Conservation (phyloP, 2,888 invertebrate species). For the Iselma pallidipennis region DNA sequence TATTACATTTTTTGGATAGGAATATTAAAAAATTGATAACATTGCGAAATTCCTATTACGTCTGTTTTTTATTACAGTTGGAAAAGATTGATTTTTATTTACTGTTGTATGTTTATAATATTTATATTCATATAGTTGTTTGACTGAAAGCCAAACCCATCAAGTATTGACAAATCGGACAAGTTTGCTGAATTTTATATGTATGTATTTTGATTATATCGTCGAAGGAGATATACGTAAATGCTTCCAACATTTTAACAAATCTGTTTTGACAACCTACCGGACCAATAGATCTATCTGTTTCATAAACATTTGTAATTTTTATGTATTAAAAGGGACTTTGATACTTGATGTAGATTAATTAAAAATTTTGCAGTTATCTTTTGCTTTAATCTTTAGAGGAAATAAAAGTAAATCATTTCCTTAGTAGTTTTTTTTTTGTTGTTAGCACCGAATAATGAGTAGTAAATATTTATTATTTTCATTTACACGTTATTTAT, state of each 20-base stretch:
- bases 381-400: too few relatives aligned
- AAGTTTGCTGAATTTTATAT: neutral
- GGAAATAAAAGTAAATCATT: neutral
- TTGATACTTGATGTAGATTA: too few relatives aligned
- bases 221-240: neutral
- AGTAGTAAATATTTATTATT: neutral
- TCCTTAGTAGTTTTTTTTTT: neutral
- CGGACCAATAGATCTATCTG: neutral
- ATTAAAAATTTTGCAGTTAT: too few relatives aligned
- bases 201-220: neutral
- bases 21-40: too few relatives aligned
- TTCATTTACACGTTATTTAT: neutral
- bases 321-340: neutral
- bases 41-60: too few relatives aligned
- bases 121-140: neutral
- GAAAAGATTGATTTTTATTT: too few relatives aligned
- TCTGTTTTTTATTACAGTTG: too few relatives aligned
- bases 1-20: too few relatives aligned
- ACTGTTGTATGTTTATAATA: neutral
- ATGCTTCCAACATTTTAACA: neutral
- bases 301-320: neutral
- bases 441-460: neutral
- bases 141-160: neutral
- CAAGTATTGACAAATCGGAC: neutral
- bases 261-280: neutral